Conservation (phyloP, 2,113 vertebrate genomes). For the Podocnemis expansa region DNA sequence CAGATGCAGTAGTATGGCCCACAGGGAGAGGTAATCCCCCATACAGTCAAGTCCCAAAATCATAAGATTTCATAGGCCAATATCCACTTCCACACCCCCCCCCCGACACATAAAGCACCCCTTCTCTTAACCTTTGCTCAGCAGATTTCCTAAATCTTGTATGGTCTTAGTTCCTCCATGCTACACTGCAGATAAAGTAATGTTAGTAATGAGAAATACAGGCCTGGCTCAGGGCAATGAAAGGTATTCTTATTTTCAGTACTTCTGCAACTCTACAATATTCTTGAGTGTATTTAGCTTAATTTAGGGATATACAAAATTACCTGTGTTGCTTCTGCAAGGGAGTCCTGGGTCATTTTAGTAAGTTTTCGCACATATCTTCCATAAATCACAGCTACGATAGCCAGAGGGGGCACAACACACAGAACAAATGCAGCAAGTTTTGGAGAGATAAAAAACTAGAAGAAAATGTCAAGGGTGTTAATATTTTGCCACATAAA, state of each 20-base stretch:
- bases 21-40: background rate
- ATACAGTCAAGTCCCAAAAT: background rate
- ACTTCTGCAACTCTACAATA: background rate
- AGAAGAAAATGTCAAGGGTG: slow-evolving; percentile 35
- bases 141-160: background rate
- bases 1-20: background rate
- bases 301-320: background rate
- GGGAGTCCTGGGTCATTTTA: slow-evolving; percentile 91
- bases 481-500: background rate
- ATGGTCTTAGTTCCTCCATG: background rate
- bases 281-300: background rate
- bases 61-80: background rate
- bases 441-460: slow-evolving; percentile 94
- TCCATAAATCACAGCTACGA: slow-evolving; percentile 89
- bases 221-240: background rate
- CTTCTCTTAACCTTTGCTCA: background rate
- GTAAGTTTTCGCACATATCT: slow-evolving; percentile 90
- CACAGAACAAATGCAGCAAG: slow-evolving; percentile 92
- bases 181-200: background rate
- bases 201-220: background rate
- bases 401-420: slow-evolving; percentile 89
- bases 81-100: background rate
- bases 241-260: background rate
- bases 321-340: slow-evolving; percentile 94
- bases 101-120: background rate